Conservation (phyloP, 2,888 invertebrate species). For the Sisyra nigra region DNA sequence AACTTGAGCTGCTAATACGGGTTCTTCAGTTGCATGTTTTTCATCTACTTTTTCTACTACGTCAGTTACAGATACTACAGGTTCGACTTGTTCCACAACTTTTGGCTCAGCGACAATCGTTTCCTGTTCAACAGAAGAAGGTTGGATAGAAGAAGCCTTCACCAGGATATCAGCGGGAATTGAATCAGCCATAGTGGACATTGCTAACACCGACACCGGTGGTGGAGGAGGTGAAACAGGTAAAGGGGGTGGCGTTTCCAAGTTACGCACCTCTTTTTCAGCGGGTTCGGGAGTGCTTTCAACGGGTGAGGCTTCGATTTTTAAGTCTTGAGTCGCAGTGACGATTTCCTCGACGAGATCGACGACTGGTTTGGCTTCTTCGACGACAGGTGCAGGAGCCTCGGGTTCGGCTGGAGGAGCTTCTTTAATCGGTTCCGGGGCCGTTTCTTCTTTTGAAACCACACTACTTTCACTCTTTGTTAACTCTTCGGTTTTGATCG, state of each 20-base stretch:
- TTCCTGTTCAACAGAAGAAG: slow-evolving; percentile 3
- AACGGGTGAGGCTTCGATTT: slow-evolving; percentile 14
- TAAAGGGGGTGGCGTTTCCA: slow-evolving; percentile 52
- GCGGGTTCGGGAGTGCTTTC: slow-evolving; percentile 15
- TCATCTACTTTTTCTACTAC: no score
- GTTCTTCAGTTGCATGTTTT: no score
- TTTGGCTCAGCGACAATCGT: background rate
- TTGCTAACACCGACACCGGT: slow-evolving; percentile 58
- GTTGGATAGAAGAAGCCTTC: slow-evolving; percentile 3
- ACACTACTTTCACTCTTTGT: slow-evolving; percentile 7
- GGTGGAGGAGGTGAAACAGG: slow-evolving; percentile 60
- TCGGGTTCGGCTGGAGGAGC: slow-evolving; percentile 1
- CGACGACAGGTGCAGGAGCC: background rate
- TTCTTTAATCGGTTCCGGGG: slow-evolving; percentile 2
- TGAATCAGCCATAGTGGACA: slow-evolving; percentile 41
- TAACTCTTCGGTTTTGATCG: slow-evolving; percentile 4
- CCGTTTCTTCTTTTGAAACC: slow-evolving; percentile 1
- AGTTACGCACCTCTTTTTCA: slow-evolving; percentile 39
- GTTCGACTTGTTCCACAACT: no score
- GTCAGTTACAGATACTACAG: no score
- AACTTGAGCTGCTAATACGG: no score
- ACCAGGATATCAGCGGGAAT: slow-evolving; percentile 20
- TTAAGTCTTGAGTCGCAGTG: slow-evolving; percentile 9
- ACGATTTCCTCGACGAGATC: slow-evolving; percentile 12
- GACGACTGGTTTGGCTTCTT: slow-evolving; percentile 9